Percentiles rank a stretch among this genome's conserved stretches.
Conservation (phyloP, 2,797 vertebrate genomes). For the Enteromius fasciolatus region DNA sequence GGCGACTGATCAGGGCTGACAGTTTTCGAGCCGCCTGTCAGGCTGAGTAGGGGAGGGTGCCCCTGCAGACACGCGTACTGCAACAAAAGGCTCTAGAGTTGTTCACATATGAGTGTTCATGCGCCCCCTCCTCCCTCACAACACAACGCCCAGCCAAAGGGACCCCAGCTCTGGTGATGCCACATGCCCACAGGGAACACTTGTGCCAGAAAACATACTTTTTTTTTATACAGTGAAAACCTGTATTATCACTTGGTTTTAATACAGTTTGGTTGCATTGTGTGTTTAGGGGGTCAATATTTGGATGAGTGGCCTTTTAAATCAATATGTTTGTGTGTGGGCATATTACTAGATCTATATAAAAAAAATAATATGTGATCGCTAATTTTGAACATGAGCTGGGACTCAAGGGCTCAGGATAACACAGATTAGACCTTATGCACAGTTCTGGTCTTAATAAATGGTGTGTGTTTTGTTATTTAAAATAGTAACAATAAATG, state of each 20-base stretch:
- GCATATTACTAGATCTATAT: background rate
- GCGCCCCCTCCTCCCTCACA: conserved; percentile 35
- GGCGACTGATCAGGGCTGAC: conserved; percentile 81
- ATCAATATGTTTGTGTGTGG: background rate
- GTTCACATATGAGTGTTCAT: conserved; percentile 52
- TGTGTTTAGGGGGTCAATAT: background rate
- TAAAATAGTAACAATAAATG: background rate
- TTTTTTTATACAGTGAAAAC: conserved; percentile 25
- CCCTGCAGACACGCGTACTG: conserved; percentile 60
- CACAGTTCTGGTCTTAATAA: background rate
- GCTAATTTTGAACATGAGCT: background rate
- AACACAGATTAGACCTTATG: background rate
- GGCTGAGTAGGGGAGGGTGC: conserved; percentile 61
- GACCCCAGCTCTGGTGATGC: conserved; percentile 34
- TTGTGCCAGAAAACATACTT: background rate
- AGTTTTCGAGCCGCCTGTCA: conserved; percentile 78
- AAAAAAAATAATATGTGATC: background rate
- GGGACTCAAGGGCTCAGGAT: background rate
- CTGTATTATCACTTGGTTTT: conserved; percentile 3
- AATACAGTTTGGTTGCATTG: background rate
- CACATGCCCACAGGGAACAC: conserved; percentile 31
- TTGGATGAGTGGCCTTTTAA: background rate
- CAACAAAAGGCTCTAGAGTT: conserved; percentile 60
- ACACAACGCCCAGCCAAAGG: conserved; percentile 27
- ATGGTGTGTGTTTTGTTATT: background rate